Evolutionary conservation across 2,888 invertebrate genomes (phyloP), one percentile per base, ranked within the genome.

Genomic region (Agriotes lineatus): DNA sequence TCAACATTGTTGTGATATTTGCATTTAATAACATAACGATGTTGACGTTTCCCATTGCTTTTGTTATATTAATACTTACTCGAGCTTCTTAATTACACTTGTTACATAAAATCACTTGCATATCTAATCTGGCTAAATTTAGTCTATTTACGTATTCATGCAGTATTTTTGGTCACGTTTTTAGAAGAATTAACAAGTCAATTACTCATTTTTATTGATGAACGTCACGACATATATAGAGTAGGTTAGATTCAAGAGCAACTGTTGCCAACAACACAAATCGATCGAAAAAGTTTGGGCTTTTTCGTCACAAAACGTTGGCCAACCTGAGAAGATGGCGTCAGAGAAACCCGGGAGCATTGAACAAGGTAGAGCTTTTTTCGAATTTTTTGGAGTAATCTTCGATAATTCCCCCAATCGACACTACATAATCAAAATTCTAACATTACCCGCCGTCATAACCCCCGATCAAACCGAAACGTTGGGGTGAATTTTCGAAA

Each of bases 301-400:
- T 20, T 14, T 56, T 66, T 68, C 10, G 30, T 48, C 33, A 33
- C 37, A 7, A 52, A n/a, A 10, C 18, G 75, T 82, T 82, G 82
- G 81, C 71, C 76, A 67, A 72, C 77, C 71, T 79, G 80, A 77
- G 82, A 81, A 88, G 87, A 90, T 90, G 91, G 90, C 90, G 85
- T 87, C 89, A 83, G 89, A 89, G 85, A 88, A 88, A 84, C 87
- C 89, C 86, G 86, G 86, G 82, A 86, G 83, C 84, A 86, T 86
- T 83, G 87, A 88, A 84, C 86, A 88, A 85, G 90, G 90, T 90
- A 87, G 84, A 71, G 73, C 74, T 76, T 79, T 78, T 76, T 77
- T 61, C 50, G 33, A 58, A 64, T 56, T 37, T 64, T 45, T 33
- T 52, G 18, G 14, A 19, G 9, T 52, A n/a, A 33, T 16, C 10